phyloP scores from a whole-genome alignment of 92 coral and sea anemone species.

The Virgularia gustaviana region DNA sequence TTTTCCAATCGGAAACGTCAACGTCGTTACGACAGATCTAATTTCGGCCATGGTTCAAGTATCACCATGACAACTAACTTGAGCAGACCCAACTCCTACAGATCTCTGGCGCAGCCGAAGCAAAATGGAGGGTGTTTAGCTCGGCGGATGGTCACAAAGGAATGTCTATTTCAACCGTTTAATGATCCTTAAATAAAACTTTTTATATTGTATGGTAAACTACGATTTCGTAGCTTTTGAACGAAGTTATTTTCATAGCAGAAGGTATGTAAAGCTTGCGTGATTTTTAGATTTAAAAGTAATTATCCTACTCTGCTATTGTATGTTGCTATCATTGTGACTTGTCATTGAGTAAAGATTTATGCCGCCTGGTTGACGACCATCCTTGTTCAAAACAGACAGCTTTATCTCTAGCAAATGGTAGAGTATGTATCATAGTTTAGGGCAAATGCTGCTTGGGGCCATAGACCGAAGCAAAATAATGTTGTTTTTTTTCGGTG shows the following conservation, averaged over 20 bases:
- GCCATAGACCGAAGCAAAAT: no score
- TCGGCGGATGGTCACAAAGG: slow-evolving; percentile 17
- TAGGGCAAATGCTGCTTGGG: no score
- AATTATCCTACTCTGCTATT: no score
- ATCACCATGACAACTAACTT: slow-evolving; percentile 29
- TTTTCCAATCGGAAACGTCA: not conserved
- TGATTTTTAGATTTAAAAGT: no score
- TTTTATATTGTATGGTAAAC: slow-evolving; percentile 17
- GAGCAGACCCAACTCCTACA: slow-evolving; percentile 32
- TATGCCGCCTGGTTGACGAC: no score
- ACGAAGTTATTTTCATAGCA: slow-evolving; percentile 2
- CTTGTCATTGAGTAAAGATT: no score
- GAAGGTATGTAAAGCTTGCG: slow-evolving; percentile 14
- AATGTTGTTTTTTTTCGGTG: no score
- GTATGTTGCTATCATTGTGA: no score
- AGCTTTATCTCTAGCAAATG: no score
- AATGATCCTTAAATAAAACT: no score
- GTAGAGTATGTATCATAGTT: no score
- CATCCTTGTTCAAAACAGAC: no score
- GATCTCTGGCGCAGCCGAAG: slow-evolving; percentile 36
- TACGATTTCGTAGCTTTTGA: slow-evolving; percentile 1
- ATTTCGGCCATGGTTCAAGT: slow-evolving; percentile 1
- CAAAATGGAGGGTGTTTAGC: slow-evolving; percentile 39
- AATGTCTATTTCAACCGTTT: slow-evolving; percentile 22
- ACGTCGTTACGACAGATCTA: slow-evolving; percentile 2